phyloP scores from a whole-genome alignment of 1,140 invertebrate species.

The Dendroctonus valens region DNA sequence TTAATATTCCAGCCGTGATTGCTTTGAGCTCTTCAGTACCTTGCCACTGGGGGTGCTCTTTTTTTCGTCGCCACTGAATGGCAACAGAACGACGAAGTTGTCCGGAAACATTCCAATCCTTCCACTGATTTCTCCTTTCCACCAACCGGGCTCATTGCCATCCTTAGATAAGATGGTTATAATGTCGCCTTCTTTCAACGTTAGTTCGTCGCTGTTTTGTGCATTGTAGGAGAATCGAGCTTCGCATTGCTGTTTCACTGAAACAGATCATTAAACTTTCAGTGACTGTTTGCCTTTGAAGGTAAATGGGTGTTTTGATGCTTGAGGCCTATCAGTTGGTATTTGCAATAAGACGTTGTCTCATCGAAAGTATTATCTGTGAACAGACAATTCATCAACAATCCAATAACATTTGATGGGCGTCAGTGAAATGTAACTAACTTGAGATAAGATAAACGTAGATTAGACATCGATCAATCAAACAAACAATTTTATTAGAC shows the following conservation, averaged over 20 bases:
- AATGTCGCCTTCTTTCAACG: conserved; percentile 84
- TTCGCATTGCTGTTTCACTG: conserved; percentile 61
- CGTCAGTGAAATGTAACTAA: too few species aligned
- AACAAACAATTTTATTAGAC: not conserved
- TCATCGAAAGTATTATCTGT: too few species aligned
- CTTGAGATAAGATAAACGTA: not conserved
- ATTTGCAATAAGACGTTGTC: too few species aligned
- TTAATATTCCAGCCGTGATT: not conserved
- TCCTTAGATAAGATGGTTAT: conserved; percentile 85
- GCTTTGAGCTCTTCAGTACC: too few species aligned
- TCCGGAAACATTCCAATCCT: conserved; percentile 93
- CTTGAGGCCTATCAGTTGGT: too few species aligned
- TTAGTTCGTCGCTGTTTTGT: conserved; percentile 91
- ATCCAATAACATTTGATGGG: too few species aligned
- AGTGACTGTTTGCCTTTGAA: too few species aligned
- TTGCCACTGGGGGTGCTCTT: too few species aligned
- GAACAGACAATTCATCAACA: too few species aligned
- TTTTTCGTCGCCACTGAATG: not conserved
- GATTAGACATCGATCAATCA: not conserved
- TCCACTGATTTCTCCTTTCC: conserved; percentile 90
- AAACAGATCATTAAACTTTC: conserved; percentile 11
- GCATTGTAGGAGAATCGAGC: conserved; percentile 89
- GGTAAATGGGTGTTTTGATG: too few species aligned
- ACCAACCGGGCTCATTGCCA: conserved; percentile 93
- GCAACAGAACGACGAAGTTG: conserved; percentile 83